Base-by-base conservation (phyloP, 92 coral and sea anemone species). In the Epizoanthus rinbou region DNA sequence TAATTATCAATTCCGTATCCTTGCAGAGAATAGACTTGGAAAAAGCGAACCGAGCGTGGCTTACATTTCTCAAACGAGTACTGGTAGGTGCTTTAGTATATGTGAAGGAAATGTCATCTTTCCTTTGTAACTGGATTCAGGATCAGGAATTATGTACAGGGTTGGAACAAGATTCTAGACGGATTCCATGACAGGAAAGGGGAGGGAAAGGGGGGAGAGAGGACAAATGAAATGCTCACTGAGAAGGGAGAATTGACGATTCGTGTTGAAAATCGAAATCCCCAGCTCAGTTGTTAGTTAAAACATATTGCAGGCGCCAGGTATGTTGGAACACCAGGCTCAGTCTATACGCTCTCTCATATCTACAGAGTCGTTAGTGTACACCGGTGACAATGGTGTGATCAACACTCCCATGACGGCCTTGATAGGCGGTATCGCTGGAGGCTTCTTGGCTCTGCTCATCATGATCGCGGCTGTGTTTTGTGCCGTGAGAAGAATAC, bases 1-100 rank as follows among this genome's bases (percentile, higher is more conserved):
- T 28, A 80, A 86, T 86, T 95, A 95, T 87, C 92, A 88, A 67
- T 93, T 91, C 60, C 98, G 98, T 57, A 87, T 91, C 82, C 80
- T 59, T 22, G 98, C 98, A 76, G 90, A 91, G 76, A 95, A 93
- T 73, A 75, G 64, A 21, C 82, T 93, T 33, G 98, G 98, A 5
- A 70, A 75, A 86, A 95, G 98, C 68, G 87, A 82, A 0, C 91
- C 90, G 25, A 95, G 98, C 63, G 69, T 86, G 3, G 87, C 69
- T 8, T 84, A 80, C 52, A 56, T 82, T 66, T 84, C 88, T n/a
- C 91, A 91, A 69, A 95, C 98, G 9, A 84, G 64, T 58, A 76
- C 66, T 54, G 97, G 97, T 93, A 83, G 18, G 94, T 73, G 21
- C 8, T 8, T 22, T 19, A 18, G 45, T 3, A 21, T 17, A 52